phyloP scores from a whole-genome alignment of 2,888 invertebrate genomes.

The Pterobdella sp. region DNA sequence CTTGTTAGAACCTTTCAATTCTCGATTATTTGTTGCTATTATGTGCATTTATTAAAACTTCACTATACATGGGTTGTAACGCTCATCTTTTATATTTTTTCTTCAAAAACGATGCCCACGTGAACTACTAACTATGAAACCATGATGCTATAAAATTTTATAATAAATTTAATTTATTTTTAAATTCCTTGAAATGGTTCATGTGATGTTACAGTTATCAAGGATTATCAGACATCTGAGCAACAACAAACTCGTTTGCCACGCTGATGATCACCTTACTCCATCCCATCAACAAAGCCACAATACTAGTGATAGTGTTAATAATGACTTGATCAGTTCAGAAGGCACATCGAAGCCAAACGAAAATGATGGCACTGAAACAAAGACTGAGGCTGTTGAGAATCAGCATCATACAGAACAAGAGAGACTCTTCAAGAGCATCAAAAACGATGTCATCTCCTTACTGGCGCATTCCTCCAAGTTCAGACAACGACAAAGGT shows the following conservation, averaged over 20 bases:
- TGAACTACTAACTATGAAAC: too few relatives aligned
- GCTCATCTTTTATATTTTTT: too few relatives aligned
- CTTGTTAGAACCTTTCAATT: too few relatives aligned
- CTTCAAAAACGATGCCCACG: too few relatives aligned
- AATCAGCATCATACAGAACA: background rate
- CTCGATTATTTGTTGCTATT: too few relatives aligned
- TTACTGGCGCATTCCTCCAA: background rate
- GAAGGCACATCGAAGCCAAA: background rate
- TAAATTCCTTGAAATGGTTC: too few relatives aligned
- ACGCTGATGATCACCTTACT: background rate
- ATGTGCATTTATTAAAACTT: too few relatives aligned
- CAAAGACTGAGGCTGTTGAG: background rate
- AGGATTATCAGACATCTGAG: background rate
- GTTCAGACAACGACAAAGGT: conserved; percentile 20
- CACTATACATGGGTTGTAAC: too few relatives aligned
- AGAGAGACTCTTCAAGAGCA: background rate
- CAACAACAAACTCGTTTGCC: background rate
- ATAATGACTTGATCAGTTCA: too few relatives aligned
- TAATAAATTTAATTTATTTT: too few relatives aligned
- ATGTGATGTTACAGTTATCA: background rate
- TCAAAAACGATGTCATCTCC: conserved; percentile 7
- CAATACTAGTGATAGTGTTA: background rate
- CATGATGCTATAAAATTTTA: too few relatives aligned
- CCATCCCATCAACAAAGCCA: background rate
- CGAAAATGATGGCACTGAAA: background rate